These are phyloP conservation scores for Otis tarda DNA, from an alignment of 2,113 vertebrate species.

Conservation along the genomic window DNA sequence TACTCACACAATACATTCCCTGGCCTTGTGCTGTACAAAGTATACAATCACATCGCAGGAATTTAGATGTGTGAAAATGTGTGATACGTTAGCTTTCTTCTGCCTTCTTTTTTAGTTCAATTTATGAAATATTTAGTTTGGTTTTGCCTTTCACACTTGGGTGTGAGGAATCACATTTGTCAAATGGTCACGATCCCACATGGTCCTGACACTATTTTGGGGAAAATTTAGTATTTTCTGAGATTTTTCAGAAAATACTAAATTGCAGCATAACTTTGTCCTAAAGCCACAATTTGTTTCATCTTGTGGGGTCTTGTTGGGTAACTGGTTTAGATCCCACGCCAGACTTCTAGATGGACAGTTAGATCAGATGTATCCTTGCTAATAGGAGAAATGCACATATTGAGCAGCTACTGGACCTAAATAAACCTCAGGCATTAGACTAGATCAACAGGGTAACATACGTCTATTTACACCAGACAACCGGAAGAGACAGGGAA, in stretches of 20 bases:
- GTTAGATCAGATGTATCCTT: background rate
- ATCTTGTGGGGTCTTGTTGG: background rate
- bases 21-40: background rate
- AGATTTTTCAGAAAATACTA: background rate
- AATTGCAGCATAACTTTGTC: background rate
- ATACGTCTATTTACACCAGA: background rate
- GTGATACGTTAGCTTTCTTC: background rate
- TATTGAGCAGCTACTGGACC: background rate
- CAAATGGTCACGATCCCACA: background rate
- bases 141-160: background rate
- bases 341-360: background rate
- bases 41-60: background rate
- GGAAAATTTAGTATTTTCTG: background rate
- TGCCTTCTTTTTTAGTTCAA: background rate
- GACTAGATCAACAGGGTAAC: background rate
- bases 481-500: background rate
- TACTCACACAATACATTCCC: background rate
- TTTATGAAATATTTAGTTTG: background rate
- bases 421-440: background rate
- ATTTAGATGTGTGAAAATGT: background rate
- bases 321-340: background rate
- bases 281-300: background rate
- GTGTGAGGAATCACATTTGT: background rate
- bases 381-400: background rate
- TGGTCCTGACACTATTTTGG: background rate